These are phyloP conservation scores for Ellobium chinense DNA, from an alignment of 2,888 invertebrate species.

Conservation along the genomic window DNA sequence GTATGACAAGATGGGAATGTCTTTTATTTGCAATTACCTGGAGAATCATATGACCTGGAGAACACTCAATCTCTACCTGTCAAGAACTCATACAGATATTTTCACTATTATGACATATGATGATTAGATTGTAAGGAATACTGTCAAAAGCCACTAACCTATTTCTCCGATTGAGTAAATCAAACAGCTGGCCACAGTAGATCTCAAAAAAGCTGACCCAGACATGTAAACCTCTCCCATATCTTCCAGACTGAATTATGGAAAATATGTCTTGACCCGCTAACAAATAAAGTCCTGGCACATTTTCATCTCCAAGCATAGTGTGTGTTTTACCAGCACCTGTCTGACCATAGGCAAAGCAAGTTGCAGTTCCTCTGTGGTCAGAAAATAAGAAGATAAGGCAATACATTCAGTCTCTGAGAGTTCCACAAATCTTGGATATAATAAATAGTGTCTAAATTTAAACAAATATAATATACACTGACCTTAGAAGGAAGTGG, in stretches of 20 bases:
- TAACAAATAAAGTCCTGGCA: conserved; percentile 75
- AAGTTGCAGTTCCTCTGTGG: conserved; percentile 75
- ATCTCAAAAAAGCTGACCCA: conserved; percentile 79
- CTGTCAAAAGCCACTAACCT: conserved; percentile 69
- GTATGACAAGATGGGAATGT: no score
- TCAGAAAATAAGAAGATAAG: background rate
- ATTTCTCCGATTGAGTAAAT: conserved; percentile 76
- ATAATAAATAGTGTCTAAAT: no score
- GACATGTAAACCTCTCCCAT: conserved; percentile 68
- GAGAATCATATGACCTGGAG: no score
- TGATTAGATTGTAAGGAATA: no score
- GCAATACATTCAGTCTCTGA: no score
- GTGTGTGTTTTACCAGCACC: conserved; percentile 78
- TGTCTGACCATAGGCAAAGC: conserved; percentile 78
- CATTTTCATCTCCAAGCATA: conserved; percentile 72
- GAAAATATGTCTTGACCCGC: conserved; percentile 75
- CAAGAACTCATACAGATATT: no score
- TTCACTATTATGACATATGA: no score
- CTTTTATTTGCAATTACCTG: no score
- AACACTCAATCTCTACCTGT: no score
- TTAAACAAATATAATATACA: no score
- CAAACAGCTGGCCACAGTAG: conserved; percentile 78
- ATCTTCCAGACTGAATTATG: conserved; percentile 63
- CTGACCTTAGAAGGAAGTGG: no score
- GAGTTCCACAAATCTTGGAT: no score